phyloP scores from a whole-genome alignment of 2,888 invertebrate genomes.

The Corbicula japonica region DNA sequence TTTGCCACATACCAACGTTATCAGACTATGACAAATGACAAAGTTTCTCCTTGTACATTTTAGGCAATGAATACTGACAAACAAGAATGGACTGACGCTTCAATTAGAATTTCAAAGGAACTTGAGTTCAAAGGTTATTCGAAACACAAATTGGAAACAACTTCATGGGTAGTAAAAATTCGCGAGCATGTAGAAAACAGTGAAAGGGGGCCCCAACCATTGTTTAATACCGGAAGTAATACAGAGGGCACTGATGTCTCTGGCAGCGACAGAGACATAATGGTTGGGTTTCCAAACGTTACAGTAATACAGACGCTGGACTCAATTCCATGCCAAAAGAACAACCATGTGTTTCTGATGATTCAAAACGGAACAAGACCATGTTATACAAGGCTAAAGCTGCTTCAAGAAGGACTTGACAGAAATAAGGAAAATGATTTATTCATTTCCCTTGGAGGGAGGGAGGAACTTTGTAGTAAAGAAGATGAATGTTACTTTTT shows the following conservation, averaged over 20 bases:
- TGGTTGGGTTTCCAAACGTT: not conserved
- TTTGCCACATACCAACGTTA: too few species aligned
- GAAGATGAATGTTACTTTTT: not conserved
- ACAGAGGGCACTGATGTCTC: not conserved
- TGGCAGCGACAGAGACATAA: not conserved
- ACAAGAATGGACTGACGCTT: too few species aligned
- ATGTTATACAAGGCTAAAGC: not conserved
- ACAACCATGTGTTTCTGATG: not conserved
- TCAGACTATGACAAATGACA: too few species aligned
- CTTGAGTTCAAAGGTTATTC: not conserved
- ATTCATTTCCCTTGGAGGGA: not conserved
- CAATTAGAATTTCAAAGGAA: not conserved
- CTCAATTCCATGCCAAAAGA: not conserved
- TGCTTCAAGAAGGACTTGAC: not conserved
- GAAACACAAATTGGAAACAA: conserved; percentile 4
- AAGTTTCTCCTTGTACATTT: too few species aligned
- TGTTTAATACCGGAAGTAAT: conserved; percentile 6
- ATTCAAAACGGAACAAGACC: conserved; percentile 5
- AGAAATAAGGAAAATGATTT: not conserved
- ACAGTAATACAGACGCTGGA: not conserved
- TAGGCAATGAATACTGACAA: too few species aligned
- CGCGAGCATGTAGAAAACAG: not conserved
- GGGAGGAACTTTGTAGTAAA: not conserved
- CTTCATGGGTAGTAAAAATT: not conserved
- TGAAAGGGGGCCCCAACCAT: not conserved